Conservation (phyloP, 2,797 vertebrate genomes). For the Acanthis flammea region DNA sequence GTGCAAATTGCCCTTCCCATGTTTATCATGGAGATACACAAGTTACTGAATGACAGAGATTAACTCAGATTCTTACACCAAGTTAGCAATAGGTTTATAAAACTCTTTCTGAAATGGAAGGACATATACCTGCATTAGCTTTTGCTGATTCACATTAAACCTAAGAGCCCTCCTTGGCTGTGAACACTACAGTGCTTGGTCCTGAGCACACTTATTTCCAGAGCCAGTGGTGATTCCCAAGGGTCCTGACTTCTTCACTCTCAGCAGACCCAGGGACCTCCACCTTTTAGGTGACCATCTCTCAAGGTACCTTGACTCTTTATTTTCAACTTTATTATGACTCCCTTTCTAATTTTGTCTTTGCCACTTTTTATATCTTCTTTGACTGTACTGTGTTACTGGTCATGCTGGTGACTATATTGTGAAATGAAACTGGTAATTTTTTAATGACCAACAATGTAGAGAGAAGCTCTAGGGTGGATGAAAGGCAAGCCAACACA, state of each 20-base stretch:
- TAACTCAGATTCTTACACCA: background rate
- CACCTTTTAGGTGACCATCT: background rate
- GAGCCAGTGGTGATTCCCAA: background rate
- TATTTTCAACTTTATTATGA: background rate
- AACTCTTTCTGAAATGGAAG: background rate
- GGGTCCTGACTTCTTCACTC: accelerated
- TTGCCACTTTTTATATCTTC: background rate
- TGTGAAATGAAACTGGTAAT: background rate
- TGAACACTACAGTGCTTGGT: background rate
- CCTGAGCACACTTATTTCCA: background rate
- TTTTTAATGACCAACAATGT: background rate
- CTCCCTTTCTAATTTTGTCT: background rate
- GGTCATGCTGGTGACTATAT: background rate
- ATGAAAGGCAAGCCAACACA: background rate
- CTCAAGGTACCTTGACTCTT: background rate
- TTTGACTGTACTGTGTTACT: background rate
- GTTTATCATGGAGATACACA: background rate
- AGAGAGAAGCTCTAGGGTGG: background rate
- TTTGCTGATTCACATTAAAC: background rate
- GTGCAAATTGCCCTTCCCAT: background rate
- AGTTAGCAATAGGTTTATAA: background rate
- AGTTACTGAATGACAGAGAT: background rate
- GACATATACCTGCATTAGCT: background rate
- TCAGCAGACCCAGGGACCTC: background rate
- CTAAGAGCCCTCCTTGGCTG: background rate